Evolutionary conservation across 2,113 vertebrate species (phyloP), one percentile per base, ranked within the genome.

Genomic region (Enhydra lutris): DNA sequence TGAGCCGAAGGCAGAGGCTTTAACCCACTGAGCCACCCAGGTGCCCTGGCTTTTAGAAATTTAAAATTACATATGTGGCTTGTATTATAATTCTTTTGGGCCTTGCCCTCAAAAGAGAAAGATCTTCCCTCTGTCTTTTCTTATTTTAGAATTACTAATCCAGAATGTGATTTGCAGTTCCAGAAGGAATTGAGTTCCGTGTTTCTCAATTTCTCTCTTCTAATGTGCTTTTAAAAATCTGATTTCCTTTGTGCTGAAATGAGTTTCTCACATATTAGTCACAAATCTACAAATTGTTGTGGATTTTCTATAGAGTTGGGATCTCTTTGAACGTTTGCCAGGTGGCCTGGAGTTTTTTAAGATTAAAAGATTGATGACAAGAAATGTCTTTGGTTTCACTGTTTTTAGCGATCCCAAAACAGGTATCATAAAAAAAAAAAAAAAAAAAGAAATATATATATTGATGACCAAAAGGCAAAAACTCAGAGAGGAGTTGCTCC

Each of bases 121-220:
- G 34, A 24, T 65, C 59, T 93, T 76, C 29, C 6, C 1, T 67
- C 2, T 42, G 23, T 23, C 50, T 82, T 59, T 92, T 73, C 39
- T 92, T 92, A 14, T 73, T 96, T 94, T 84, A 90, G 78, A 93
- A 76, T 67, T 92, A 89, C 73, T 86, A 69, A 85, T 91, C 31
- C 6, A 65, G 45, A 95, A 63, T 96, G 61, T 84, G 81, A 88
- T 94, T 78, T 69, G 36, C 15, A 57, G 15, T 78, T 90, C 39
- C 47, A 95, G 59, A 82, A 95, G 31, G 24, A 93, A 91, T 90
- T 85, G 29, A 63, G 11, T 79, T 93, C 50, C 55, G 8, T 29
- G 31, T 89, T 91, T 94, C 47, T 83, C 26, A 95, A 4, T 92
- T 79, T 93, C 50, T 94, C n/a, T 91, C 47, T 95, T 91, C 67